Conservation (phyloP, 2,797 vertebrate genomes). For the Coregonus ussuriensis region DNA sequence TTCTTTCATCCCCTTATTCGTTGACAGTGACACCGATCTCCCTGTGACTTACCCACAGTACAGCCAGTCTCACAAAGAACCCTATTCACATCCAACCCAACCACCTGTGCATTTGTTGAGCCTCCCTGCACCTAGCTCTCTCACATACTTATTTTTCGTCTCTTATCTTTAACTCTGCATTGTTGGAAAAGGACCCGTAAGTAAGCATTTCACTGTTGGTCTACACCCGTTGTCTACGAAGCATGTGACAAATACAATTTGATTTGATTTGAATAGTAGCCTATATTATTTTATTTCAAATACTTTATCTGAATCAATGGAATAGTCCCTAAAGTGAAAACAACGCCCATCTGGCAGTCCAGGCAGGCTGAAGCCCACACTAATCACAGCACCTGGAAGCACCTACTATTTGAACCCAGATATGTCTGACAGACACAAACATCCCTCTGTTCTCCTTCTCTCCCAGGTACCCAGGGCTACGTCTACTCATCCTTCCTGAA, state of each 20-base stretch:
- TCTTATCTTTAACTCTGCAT: no score
- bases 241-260: no score
- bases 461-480: conserved; percentile 80
- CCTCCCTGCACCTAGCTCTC: no score
- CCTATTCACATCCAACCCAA: not conserved
- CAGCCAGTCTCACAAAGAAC: not conserved
- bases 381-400: not conserved
- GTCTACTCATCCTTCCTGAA: conserved; percentile 96
- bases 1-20: not conserved
- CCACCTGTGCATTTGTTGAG: not conserved
- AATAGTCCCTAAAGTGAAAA: not conserved
- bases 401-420: not conserved
- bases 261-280: not conserved
- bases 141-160: not conserved
- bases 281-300: not conserved
- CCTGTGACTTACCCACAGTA: not conserved
- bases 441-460: no score
- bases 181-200: no score
- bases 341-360: no score
- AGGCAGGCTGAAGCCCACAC: no score
- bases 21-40: not conserved
- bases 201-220: no score
- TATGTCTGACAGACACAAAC: not conserved
- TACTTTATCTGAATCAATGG: not conserved
- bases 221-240: no score